These are phyloP conservation scores for Micromys minutus DNA, from an alignment of 2,113 vertebrate genomes.

Conservation along the genomic window DNA sequence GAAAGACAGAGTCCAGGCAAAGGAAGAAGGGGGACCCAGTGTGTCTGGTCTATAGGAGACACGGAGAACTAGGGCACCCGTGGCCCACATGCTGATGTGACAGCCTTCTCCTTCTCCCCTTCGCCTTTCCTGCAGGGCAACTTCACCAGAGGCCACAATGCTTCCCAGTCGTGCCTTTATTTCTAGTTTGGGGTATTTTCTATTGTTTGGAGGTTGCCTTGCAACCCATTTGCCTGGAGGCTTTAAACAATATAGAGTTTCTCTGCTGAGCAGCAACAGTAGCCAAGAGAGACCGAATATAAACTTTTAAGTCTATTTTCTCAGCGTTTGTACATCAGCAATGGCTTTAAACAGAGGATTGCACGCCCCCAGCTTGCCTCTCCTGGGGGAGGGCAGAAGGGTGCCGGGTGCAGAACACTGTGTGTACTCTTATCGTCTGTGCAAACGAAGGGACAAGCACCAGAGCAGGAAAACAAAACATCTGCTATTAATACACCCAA, in stretches of 20 bases:
- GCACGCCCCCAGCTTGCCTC: conserved; percentile 76
- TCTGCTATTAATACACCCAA: conserved; percentile 88
- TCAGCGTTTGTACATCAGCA: conserved; percentile 70
- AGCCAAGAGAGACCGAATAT: conserved; percentile 83
- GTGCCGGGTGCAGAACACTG: conserved; percentile 81
- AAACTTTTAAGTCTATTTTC: conserved; percentile 81
- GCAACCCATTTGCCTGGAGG: conserved; percentile 72
- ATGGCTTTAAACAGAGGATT: conserved; percentile 79
- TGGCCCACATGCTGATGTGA: fast-evolving
- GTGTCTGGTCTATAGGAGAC: neutral
- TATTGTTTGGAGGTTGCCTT: conserved; percentile 80
- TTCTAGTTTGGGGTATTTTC: conserved; percentile 82
- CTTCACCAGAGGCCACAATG: conserved; percentile 17
- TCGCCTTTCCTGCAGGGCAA: neutral
- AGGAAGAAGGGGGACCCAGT: neutral
- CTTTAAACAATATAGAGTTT: conserved; percentile 79
- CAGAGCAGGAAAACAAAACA: conserved; percentile 86
- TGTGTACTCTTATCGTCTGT: conserved; percentile 86
- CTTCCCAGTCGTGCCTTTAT: conserved; percentile 65
- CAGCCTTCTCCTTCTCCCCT: neutral
- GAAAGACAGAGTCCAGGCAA: neutral
- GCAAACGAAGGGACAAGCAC: conserved; percentile 83
- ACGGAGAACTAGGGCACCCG: neutral
- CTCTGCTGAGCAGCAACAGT: conserved; percentile 77
- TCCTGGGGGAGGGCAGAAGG: conserved; percentile 72